phyloP scores from a whole-genome alignment of 2,113 vertebrate species.

The Platichthys stellatus region DNA sequence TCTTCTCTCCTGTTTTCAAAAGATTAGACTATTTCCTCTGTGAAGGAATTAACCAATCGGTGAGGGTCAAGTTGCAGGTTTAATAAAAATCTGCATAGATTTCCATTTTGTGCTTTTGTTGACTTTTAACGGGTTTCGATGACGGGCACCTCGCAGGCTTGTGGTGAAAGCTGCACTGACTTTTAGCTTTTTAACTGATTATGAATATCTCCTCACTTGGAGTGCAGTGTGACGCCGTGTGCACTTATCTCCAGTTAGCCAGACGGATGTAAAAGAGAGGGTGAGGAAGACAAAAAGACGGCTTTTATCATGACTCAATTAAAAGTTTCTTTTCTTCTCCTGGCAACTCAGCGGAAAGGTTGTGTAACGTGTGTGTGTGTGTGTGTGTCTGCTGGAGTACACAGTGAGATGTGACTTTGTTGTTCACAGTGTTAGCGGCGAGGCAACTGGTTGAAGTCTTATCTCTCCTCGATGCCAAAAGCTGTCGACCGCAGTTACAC shows the following conservation, averaged over 20 bases:
- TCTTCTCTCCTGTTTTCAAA: too few relatives aligned
- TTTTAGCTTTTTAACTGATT: slow-evolving; percentile 52
- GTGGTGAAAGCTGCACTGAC: neutral
- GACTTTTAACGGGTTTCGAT: neutral
- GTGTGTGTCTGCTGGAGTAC: slow-evolving; percentile 3
- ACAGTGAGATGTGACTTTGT: slow-evolving; percentile 31
- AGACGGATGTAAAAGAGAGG: slow-evolving; percentile 20
- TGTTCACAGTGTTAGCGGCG: slow-evolving; percentile 24
- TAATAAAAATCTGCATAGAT: too few relatives aligned
- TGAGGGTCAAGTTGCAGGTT: too few relatives aligned
- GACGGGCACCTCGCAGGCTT: slow-evolving; percentile 1
- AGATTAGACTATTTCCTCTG: too few relatives aligned
- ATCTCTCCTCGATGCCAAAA: slow-evolving; percentile 35
- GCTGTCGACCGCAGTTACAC: slow-evolving; percentile 14
- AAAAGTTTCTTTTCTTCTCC: slow-evolving; percentile 47
- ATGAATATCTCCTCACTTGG: slow-evolving; percentile 39
- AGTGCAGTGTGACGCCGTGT: slow-evolving; percentile 31
- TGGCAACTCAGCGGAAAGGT: slow-evolving; percentile 18
- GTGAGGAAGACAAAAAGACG: slow-evolving; percentile 50
- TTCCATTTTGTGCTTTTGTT: neutral
- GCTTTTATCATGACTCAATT: slow-evolving; percentile 64
- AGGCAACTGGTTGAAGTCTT: slow-evolving; percentile 20
- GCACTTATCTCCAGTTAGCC: slow-evolving; percentile 51
- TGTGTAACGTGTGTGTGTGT: neutral
- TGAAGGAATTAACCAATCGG: too few relatives aligned